These are phyloP conservation scores for Crossocerus cetratus DNA, from an alignment of 2,888 invertebrate species.

Conservation along the genomic window DNA sequence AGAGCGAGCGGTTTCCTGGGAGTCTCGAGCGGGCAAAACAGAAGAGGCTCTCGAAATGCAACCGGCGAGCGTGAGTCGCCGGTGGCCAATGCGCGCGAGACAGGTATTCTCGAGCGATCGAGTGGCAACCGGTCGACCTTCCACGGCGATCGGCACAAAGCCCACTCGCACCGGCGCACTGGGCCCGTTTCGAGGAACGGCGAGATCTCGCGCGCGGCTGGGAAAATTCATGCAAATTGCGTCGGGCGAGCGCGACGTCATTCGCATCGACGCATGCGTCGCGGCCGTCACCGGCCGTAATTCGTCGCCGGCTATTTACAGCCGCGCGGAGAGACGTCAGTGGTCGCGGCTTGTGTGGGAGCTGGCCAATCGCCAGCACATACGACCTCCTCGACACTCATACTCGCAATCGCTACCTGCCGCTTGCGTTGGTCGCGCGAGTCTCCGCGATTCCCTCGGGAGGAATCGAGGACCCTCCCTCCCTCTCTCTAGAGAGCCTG, in stretches of 20 bases:
- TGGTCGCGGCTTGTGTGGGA: background rate
- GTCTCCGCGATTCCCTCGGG: no score
- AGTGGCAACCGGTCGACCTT: slow-evolving; percentile 3
- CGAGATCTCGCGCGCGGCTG: background rate
- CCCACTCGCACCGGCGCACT: background rate
- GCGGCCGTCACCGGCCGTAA: slow-evolving; percentile 10
- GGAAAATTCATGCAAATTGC: slow-evolving; percentile 16
- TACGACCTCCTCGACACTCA: background rate
- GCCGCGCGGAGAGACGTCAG: background rate
- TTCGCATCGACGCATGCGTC: slow-evolving; percentile 33
- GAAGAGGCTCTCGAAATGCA: no score
- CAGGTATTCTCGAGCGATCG: background rate
- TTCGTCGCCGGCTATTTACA: background rate
- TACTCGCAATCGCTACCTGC: no score
- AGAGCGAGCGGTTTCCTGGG: no score
- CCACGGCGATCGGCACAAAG: background rate
- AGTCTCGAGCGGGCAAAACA: no score
- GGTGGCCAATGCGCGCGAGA: background rate
- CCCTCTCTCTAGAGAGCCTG: no score
- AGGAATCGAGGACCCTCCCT: no score
- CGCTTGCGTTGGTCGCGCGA: no score
- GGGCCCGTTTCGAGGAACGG: background rate
- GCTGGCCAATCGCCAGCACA: background rate
- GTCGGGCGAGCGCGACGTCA: slow-evolving; percentile 19
- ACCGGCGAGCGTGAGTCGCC: no score